Evolutionary conservation across 2,113 vertebrate genomes (phyloP), one percentile per base, ranked within the genome.

Genomic region (Hydrolagus affinis): DNA sequence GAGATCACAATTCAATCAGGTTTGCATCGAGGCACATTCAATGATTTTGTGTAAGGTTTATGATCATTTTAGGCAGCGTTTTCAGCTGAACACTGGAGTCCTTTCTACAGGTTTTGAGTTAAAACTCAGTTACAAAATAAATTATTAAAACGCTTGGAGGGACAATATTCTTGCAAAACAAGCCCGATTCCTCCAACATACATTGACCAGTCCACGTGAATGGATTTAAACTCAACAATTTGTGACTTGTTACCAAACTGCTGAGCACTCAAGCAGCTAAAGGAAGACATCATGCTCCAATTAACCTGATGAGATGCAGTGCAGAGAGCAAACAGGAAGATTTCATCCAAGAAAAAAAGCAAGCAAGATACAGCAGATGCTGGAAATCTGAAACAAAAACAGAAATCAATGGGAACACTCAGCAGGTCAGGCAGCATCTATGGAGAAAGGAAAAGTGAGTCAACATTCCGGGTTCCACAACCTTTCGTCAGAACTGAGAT

Each of bases 131-230:
- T 28, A 66, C 25, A 19, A 3, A 66, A 32, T 83, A 14, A 83
- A 83, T 83, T 83, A 83, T 66, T 83, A 83, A 83, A 44, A 30
- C 32, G 25, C 60, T 30, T 17, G 28, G 77, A 66, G 60, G 77
- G 28, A 17, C 60, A 28, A 23, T 23, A 44, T 44, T 23, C 62
- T 30, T 83, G 77, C 12, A 17, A 83, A 28, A 4, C 23, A 66
- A 66, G 28, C 60, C n/a, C 44, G 44, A 44, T 44, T 44, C 44
- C 78, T 32, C 14, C 10, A 23, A 8, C 3, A 9, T 66, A 28
- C 15, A 19, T 14, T 10, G 17, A 14, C 25, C 25, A 72, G 71
- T 2, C 7, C 28, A 14, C 25, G 76, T 64, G 76, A 80, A 8
- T 28, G 76, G 28, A 10, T 11, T 14, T 14, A 15, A 80, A 62